These are phyloP conservation scores for Cheilosia urbana DNA, from an alignment of 2,888 invertebrate species.

Conservation along the genomic window DNA sequence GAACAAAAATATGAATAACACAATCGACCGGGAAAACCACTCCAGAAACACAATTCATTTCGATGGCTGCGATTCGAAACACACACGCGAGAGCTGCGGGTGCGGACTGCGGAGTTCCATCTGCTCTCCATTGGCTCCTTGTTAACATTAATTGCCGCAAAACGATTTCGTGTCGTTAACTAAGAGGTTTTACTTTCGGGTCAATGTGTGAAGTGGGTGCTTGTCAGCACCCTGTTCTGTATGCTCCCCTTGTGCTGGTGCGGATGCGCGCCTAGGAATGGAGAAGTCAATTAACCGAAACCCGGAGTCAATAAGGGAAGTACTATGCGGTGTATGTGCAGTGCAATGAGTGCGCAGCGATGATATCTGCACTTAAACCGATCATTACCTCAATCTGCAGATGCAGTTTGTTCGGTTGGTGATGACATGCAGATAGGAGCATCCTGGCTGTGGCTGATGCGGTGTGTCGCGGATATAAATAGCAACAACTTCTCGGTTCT, in stretches of 20 bases:
- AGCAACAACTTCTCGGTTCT: slow-evolving; percentile 28
- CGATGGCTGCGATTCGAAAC: slow-evolving; percentile 31
- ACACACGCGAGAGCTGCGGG: slow-evolving; percentile 32
- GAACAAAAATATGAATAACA: slow-evolving; percentile 55
- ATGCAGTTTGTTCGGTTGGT: slow-evolving; percentile 59
- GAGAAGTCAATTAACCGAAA: slow-evolving; percentile 71
- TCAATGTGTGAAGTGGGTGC: slow-evolving; percentile 72
- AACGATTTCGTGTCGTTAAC: slow-evolving; percentile 74
- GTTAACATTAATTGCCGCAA: slow-evolving; percentile 75
- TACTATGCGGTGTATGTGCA: slow-evolving; percentile 55
- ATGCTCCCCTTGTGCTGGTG: slow-evolving; percentile 17
- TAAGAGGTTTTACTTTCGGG: slow-evolving; percentile 70
- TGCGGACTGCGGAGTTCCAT: slow-evolving; percentile 56
- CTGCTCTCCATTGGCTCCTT: slow-evolving; percentile 75
- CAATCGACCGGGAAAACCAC: slow-evolving; percentile 36
- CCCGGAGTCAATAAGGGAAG: slow-evolving; percentile 70
- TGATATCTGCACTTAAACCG: slow-evolving; percentile 75
- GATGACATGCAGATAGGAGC: slow-evolving; percentile 66
- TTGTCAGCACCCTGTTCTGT: slow-evolving; percentile 63
- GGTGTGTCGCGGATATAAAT: slow-evolving; percentile 33
- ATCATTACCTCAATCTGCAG: slow-evolving; percentile 74
- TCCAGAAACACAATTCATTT: slow-evolving; percentile 61
- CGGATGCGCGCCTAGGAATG: slow-evolving; percentile 42
- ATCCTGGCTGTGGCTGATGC: slow-evolving; percentile 49
- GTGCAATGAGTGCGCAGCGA: slow-evolving; percentile 68